These are phyloP conservation scores for Catalaphyllia jardinei DNA, from an alignment of 64 coral and sea anemone genomes.

Conservation along the genomic window DNA sequence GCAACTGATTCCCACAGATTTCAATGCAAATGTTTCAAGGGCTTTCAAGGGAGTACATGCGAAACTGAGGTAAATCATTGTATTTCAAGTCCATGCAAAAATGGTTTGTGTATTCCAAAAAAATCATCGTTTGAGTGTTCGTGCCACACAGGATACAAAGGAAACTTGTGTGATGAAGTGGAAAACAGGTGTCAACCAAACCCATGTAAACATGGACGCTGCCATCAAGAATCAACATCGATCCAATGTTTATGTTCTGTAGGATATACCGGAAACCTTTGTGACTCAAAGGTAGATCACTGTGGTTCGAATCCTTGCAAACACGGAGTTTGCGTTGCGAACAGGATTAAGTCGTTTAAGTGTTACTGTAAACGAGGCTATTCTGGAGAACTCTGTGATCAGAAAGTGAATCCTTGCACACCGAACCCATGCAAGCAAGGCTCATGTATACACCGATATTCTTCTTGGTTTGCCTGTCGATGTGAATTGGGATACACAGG, in stretches of 20 bases:
- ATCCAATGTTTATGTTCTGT: conserved; percentile 36
- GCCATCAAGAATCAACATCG: conserved; percentile 32
- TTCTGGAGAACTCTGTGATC: conserved; percentile 47
- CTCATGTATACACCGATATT: conserved; percentile 13
- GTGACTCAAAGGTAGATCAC: conserved; percentile 27
- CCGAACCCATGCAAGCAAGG: conserved; percentile 63
- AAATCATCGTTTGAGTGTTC: conserved; percentile 61
- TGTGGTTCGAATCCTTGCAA: conserved; percentile 64
- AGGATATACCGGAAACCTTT: conserved; percentile 48
- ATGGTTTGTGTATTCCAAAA: conserved; percentile 41
- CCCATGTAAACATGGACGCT: conserved; percentile 61
- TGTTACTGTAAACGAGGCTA: conserved; percentile 56
- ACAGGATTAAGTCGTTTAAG: conserved; percentile 10
- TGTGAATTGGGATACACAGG: conserved; percentile 57
- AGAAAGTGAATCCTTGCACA: conserved; percentile 35
- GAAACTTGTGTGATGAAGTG: conserved; percentile 46
- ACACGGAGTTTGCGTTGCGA: conserved; percentile 50
- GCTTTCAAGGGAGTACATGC: conserved; percentile 58
- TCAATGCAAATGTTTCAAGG: conserved; percentile 60
- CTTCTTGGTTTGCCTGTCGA: conserved; percentile 48
- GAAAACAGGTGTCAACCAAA: conserved; percentile 19
- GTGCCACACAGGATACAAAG: conserved; percentile 46
- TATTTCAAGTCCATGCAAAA: conserved; percentile 33
- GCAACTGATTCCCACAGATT: background rate
- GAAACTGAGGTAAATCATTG: conserved; percentile 45